Evolutionary conservation across 2,888 invertebrate species (phyloP).

Genomic region (Bombylius discolor): DNA sequence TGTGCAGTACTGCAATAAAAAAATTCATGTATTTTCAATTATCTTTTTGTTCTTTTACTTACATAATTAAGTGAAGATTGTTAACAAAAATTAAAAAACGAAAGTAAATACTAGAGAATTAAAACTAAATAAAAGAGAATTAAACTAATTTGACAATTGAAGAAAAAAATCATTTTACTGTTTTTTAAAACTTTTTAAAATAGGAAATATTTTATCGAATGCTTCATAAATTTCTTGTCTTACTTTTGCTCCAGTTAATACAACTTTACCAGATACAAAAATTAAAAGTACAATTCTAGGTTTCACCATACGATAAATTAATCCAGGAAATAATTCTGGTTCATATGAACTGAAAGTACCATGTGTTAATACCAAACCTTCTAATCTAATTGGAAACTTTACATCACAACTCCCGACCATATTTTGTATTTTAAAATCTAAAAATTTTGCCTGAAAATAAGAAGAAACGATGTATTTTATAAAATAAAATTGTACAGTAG

Average conservation of each 20-base stretch:
- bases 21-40: no score
- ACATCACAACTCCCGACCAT: slow-evolving; percentile 64
- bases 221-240: slow-evolving; percentile 86
- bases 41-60: no score
- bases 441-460: slow-evolving; percentile 40
- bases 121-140: no score
- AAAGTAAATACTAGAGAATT: no score
- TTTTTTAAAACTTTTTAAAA: slow-evolving; percentile 85
- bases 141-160: no score
- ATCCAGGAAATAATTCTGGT: slow-evolving; percentile 96
- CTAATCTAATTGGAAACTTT: slow-evolving; percentile 58
- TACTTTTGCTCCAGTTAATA: slow-evolving; percentile 86
- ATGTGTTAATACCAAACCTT: slow-evolving; percentile 59
- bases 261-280: slow-evolving; percentile 98
- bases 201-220: slow-evolving; percentile 88
- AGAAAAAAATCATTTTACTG: background rate
- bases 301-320: slow-evolving; percentile 94
- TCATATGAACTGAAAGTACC: slow-evolving; percentile 81
- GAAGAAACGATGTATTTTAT: background rate
- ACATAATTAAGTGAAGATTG: no score
- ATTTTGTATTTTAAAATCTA: slow-evolving; percentile 67
- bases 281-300: slow-evolving; percentile 91
- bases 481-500: slow-evolving; percentile 22
- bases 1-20: no score
- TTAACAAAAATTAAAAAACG: no score